Evolutionary conservation across 2,113 vertebrate genomes (phyloP).

Genomic region (Catharus bicknelli): DNA sequence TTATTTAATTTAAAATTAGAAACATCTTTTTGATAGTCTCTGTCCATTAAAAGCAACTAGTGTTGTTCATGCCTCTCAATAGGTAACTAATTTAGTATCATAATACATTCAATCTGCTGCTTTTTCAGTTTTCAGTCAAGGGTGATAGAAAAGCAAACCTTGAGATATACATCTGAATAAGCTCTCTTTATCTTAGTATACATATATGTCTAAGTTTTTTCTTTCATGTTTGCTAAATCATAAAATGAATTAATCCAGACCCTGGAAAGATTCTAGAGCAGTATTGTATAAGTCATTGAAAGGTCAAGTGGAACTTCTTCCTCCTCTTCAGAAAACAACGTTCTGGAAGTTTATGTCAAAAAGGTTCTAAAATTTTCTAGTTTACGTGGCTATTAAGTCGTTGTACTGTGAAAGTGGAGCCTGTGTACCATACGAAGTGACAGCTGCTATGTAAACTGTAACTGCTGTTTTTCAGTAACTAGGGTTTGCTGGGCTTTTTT

Average conservation of each 20-base stretch:
- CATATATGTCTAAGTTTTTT: neutral
- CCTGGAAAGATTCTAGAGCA: neutral
- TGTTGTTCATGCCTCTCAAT: neutral
- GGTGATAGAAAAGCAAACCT: neutral
- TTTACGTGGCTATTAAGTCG: neutral
- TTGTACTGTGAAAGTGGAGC: neutral
- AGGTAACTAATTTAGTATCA: neutral
- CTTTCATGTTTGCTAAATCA: neutral
- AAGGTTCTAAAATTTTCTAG: neutral
- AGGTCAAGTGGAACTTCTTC: neutral
- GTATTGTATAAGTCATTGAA: neutral
- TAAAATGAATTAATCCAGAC: neutral
- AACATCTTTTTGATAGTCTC: neutral
- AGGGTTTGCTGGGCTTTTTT: rapidly evolving
- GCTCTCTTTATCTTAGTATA: neutral
- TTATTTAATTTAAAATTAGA: neutral
- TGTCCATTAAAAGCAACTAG: neutral
- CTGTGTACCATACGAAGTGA: neutral
- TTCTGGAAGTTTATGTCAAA: neutral
- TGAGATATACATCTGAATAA: neutral
- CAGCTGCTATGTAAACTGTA: neutral
- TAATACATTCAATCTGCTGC: neutral
- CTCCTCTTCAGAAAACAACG: neutral
- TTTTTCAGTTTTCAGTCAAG: neutral
- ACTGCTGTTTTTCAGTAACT: neutral